Conservation (phyloP, 2,113 vertebrate genomes). For the Ellobius talpinus region DNA sequence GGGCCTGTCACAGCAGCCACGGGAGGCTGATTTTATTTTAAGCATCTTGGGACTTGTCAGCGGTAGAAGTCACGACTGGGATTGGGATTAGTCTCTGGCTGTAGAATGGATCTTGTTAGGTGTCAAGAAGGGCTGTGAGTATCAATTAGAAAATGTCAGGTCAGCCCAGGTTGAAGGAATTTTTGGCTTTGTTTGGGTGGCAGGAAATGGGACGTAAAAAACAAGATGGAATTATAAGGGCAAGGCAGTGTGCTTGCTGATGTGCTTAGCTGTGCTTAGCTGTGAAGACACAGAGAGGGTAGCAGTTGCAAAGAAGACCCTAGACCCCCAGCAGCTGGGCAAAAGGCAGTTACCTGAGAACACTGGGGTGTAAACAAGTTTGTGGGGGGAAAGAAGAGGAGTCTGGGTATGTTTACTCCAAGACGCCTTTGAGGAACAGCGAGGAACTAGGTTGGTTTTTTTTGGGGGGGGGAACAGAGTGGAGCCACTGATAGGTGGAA, state of each 20-base stretch:
- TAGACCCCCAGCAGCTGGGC: not conserved
- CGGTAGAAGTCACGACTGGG: not conserved
- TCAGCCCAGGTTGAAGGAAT: not conserved
- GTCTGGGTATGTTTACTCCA: not conserved
- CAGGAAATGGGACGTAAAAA: not conserved
- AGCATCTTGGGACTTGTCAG: not conserved
- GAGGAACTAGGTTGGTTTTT: not conserved
- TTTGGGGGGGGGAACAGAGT: not conserved
- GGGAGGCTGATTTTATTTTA: constrained; percentile 43
- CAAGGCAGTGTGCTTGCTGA: not conserved
- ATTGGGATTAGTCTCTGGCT: constrained; percentile 12
- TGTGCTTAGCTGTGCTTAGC: too few species aligned
- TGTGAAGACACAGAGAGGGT: not conserved
- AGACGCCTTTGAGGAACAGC: not conserved
- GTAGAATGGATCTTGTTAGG: constrained; percentile 7
- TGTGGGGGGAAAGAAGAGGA: not conserved
- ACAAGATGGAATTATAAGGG: not conserved
- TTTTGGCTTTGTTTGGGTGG: not conserved
- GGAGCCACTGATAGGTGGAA: not conserved
- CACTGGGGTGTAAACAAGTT: not conserved
- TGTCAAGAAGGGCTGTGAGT: not conserved
- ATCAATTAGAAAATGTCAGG: constrained; percentile 2
- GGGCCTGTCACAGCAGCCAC: not conserved
- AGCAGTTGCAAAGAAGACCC: not conserved
- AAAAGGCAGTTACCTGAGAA: not conserved